Percentiles rank a stretch among this genome's conserved stretches.
phyloP scores from a whole-genome alignment of 2,113 vertebrate species.

The Cyrtonyx montezumae region DNA sequence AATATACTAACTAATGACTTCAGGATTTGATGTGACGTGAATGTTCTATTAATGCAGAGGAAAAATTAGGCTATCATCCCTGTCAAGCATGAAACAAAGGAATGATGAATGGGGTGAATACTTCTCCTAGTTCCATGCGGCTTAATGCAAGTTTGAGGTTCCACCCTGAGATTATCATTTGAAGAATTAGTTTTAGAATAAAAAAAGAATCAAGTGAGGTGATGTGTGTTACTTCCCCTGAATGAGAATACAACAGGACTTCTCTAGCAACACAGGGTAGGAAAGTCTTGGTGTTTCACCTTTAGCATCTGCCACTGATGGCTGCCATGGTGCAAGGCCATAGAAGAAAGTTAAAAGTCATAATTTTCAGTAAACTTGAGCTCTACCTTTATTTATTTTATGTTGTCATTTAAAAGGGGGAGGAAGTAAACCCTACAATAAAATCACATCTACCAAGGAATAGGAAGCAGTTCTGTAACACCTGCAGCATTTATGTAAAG shows the following conservation, averaged over 20 bases:
- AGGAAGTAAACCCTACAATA: not conserved
- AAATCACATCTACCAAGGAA: conserved; percentile 13
- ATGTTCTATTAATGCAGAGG: conserved; percentile 40
- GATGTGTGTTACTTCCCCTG: not conserved
- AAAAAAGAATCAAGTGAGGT: not conserved
- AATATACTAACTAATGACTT: conserved; percentile 70
- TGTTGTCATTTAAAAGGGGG: not conserved
- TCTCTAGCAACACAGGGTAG: not conserved
- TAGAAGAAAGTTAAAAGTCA: conserved; percentile 35
- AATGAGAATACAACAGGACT: not conserved
- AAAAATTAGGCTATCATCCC: conserved; percentile 44
- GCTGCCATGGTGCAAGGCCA: not conserved
- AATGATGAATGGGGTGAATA: conserved; percentile 34
- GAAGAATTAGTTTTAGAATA: conserved; percentile 26
- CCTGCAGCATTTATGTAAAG: conserved; percentile 19
- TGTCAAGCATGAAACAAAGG: conserved; percentile 55
- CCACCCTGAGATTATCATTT: conserved; percentile 27
- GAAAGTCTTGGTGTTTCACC: not conserved
- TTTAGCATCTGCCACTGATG: conserved; percentile 12
- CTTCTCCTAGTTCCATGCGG: conserved; percentile 22
- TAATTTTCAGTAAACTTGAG: conserved; percentile 38
- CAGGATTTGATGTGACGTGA: conserved; percentile 56
- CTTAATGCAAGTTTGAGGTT: conserved; percentile 22
- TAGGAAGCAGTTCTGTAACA: conserved; percentile 16
- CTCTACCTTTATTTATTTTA: not conserved